Evolutionary conservation across 30 jellyfish, hydroid and myxozoan species (phyloP).

Genomic region (Nemopilema nomurai): DNA sequence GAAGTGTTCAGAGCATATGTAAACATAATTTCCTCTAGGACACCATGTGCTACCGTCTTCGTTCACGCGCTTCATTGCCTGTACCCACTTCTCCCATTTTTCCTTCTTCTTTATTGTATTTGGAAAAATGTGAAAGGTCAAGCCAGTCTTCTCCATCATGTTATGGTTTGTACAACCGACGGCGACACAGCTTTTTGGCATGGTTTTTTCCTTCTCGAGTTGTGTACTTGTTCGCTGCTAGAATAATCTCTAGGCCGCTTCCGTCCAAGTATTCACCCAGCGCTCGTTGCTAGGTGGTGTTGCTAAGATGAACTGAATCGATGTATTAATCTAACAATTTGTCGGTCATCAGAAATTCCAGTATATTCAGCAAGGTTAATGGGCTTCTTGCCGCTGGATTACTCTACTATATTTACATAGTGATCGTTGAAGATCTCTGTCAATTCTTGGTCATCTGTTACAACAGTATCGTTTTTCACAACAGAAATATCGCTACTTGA

Average conservation of each 20-base stretch:
- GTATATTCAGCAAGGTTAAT: conserved; percentile 8
- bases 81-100: too few relatives aligned
- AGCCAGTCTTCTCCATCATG: neutral
- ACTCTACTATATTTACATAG: conserved; percentile 33
- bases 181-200: too few relatives aligned
- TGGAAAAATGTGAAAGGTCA: neutral
- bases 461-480: conserved; percentile 30
- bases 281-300: too few relatives aligned
- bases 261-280: too few relatives aligned
- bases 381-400: conserved; percentile 44
- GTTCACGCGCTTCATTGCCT: too few relatives aligned
- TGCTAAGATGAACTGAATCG: too few relatives aligned
- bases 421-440: conserved; percentile 44
- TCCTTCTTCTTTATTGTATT: neutral
- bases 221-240: too few relatives aligned
- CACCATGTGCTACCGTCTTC: too few relatives aligned
- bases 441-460: conserved; percentile 40
- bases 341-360: conserved; percentile 23
- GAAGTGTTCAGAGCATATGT: too few relatives aligned
- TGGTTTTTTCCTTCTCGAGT: too few relatives aligned
- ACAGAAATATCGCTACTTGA: conserved; percentile 52
- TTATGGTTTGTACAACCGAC: neutral
- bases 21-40: too few relatives aligned
- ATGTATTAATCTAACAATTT: conserved; percentile 23
- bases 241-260: too few relatives aligned